Evolutionary conservation across 2,888 invertebrate genomes (phyloP), one percentile per base, ranked within the genome.

Genomic region (Drosophila planitibia): DNA sequence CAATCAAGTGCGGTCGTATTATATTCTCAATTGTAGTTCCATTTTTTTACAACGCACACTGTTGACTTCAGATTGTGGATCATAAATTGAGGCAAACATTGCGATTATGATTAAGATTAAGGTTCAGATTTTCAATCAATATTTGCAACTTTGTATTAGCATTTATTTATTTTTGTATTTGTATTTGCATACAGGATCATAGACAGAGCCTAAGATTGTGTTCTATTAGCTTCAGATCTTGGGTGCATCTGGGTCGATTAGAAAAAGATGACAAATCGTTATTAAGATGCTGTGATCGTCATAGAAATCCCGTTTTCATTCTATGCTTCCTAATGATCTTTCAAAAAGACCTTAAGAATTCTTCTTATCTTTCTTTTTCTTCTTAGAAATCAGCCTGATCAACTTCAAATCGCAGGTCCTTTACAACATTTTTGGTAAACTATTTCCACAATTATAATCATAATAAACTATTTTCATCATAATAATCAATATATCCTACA

Each of bases 401-500:
- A 32, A 44, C 44, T 57, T 57, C 39, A 57, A 57, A 57, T 39
- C 39, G 57, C 57, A 57, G 30, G 59, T 47, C 47, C 39, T 59
- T 59, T 59, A 39, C 47, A 47, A 47, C 30, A 47, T 59, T 59
- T 25, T 59, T 44, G 44, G 39, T 39, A 47, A 59, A 57, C 47
- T 60, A 57, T 41, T 57, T 16, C 39, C 28, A 39, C 37, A 41
- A 41, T 57, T 39, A 39, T 39, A 28, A 57, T 30, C n/a, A n/a
- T 30, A 51, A 28, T 51, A 1, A 28, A 25, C 16, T 25, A 47
- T 16, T 47, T 16, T 9, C 47, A 25, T 2, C 14, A 47, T 25
- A 47, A 47, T 47, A 47, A 16, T 47, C 25, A 16, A 25, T 28
- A 55, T 55, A 28, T 51, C 19, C 28, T 3, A 28, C 28, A 10